Percentiles rank a stretch among this genome's conserved stretches.
These are phyloP conservation scores for Linurgus olivaceus DNA, from an alignment of 2,797 vertebrate genomes.

Conservation along the genomic window DNA sequence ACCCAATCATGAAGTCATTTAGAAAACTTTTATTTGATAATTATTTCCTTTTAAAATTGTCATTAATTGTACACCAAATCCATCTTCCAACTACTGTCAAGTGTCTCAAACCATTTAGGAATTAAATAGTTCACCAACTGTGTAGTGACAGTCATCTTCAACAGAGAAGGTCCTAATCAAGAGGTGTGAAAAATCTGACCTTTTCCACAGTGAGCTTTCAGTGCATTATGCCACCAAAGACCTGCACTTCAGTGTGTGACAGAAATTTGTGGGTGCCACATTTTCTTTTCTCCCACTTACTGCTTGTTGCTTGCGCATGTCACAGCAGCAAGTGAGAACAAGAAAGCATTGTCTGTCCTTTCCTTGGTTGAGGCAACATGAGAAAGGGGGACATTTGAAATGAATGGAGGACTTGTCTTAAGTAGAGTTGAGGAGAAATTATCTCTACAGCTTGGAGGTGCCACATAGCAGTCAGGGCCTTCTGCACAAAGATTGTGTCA, in stretches of 20 bases:
- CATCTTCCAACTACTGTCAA: neutral
- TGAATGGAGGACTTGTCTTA: neutral
- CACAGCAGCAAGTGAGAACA: neutral
- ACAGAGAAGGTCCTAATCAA: neutral
- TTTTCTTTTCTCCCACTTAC: neutral
- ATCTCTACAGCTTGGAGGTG: neutral
- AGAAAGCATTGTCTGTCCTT: neutral
- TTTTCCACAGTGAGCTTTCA: neutral
- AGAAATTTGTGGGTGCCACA: neutral
- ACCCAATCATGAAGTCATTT: neutral
- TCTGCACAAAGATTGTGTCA: neutral
- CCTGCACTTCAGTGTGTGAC: neutral
- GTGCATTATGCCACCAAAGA: neutral
- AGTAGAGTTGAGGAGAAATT: neutral
- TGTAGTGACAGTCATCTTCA: neutral
- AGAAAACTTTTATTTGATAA: neutral
- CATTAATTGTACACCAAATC: neutral
- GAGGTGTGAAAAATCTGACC: neutral
- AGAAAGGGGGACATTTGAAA: neutral
- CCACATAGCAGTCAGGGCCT: neutral
- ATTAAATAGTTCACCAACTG: neutral
- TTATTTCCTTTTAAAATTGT: neutral
- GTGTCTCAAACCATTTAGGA: neutral
- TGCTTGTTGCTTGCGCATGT: accelerated
- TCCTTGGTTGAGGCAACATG: neutral